phyloP scores from a whole-genome alignment of 2,797 vertebrate species.

The Onychomys arenicola region DNA sequence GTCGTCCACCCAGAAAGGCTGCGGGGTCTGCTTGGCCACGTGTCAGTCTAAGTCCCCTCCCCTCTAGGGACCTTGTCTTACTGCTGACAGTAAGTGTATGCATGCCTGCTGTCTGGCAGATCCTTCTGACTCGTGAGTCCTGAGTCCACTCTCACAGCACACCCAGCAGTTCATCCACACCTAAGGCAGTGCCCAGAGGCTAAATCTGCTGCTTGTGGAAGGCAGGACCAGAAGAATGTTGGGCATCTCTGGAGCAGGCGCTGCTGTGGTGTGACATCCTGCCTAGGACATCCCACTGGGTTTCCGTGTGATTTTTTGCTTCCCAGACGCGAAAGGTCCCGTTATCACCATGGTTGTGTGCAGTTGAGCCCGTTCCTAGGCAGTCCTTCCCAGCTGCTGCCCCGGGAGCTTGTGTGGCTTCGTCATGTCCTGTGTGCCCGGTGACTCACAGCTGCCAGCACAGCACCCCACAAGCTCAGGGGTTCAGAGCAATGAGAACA shows the following conservation, averaged over 20 bases:
- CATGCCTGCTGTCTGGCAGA: neutral
- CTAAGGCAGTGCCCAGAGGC: neutral
- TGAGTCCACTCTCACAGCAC: neutral
- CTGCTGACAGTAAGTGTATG: neutral
- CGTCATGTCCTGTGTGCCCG: neutral
- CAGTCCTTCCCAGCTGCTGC: neutral
- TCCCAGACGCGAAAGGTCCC: neutral
- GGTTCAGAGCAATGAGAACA: neutral
- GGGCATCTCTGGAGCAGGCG: neutral
- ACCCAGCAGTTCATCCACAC: neutral
- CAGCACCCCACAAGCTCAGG: neutral
- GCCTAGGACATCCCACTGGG: neutral
- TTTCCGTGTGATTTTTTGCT: neutral
- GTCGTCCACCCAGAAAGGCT: neutral
- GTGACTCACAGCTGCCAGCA: neutral
- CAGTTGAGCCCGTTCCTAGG: neutral
- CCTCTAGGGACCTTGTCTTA: neutral
- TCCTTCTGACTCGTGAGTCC: neutral
- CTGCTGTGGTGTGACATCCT: neutral
- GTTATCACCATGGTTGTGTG: neutral
- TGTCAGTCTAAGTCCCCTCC: neutral
- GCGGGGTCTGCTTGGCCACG: neutral
- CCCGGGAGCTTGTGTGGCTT: neutral
- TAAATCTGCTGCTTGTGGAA: neutral
- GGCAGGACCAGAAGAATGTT: fast-evolving